phyloP scores from a whole-genome alignment of 1,140 invertebrate genomes.

The Myzus persicae region DNA sequence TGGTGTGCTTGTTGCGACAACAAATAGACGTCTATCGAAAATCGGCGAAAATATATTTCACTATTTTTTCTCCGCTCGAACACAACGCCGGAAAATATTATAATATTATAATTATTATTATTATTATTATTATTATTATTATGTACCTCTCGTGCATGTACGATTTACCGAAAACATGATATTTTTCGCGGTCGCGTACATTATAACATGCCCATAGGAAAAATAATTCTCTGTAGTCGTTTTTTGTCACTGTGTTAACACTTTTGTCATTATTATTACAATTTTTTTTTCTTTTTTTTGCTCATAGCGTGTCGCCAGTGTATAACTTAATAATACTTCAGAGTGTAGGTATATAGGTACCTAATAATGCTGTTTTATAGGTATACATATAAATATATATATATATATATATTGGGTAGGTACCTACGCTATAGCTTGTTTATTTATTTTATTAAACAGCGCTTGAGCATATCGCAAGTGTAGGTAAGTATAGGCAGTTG shows the following conservation, averaged over 20 bases:
- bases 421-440: too few species aligned
- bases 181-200: neutral
- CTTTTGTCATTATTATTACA: neutral
- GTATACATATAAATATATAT: too few species aligned
- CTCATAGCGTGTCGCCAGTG: neutral
- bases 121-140: too few species aligned
- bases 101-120: neutral
- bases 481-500: too few species aligned
- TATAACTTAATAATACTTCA: neutral
- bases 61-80: neutral
- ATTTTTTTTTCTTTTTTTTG: neutral
- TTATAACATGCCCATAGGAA: neutral
- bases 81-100: neutral
- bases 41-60: neutral
- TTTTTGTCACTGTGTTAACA: neutral
- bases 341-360: too few species aligned
- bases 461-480: too few species aligned
- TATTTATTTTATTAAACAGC: too few species aligned
- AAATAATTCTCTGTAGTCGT: neutral
- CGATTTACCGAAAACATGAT: neutral
- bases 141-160: neutral
- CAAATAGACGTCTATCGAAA: neutral
- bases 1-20: neutral
- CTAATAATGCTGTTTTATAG: too few species aligned
- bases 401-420: too few species aligned